phyloP scores from a whole-genome alignment of 2,888 invertebrate genomes.

The Serrognathus titanus region DNA sequence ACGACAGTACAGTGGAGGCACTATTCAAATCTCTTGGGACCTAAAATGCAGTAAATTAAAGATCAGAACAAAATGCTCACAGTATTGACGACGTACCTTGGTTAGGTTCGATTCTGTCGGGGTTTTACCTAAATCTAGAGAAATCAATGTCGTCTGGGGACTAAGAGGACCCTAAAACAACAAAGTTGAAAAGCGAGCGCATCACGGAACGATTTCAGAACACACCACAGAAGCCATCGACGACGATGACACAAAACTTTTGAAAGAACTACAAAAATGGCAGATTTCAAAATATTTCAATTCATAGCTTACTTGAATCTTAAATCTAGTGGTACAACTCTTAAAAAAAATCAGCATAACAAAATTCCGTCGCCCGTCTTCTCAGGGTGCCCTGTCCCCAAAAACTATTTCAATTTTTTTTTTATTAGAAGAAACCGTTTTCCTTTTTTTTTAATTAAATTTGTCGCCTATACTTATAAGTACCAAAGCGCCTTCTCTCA shows the following conservation, averaged over 20 bases:
- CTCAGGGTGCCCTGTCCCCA: too few species aligned
- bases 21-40: conserved; percentile 27
- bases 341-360: too few species aligned
- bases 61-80: neutral
- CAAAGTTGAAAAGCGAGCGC: conserved; percentile 1
- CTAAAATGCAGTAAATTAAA: too few species aligned
- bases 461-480: too few species aligned
- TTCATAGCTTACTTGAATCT: too few species aligned
- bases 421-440: too few species aligned
- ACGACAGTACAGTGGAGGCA: conserved; percentile 42
- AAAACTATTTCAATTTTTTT: too few species aligned
- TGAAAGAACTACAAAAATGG: neutral
- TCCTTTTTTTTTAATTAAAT: too few species aligned
- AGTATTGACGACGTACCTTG: neutral
- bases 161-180: conserved; percentile 55
- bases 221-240: neutral
- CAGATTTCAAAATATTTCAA: too few species aligned
- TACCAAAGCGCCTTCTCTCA: neutral
- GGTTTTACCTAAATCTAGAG: conserved; percentile 36
- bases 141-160: conserved; percentile 55
- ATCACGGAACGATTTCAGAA: neutral
- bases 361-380: too few species aligned
- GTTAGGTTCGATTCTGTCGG: conserved; percentile 5
- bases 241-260: neutral
- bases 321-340: too few species aligned